These are phyloP conservation scores for Allobates femoralis DNA, from an alignment of 2,797 vertebrate species.

Conservation along the genomic window DNA sequence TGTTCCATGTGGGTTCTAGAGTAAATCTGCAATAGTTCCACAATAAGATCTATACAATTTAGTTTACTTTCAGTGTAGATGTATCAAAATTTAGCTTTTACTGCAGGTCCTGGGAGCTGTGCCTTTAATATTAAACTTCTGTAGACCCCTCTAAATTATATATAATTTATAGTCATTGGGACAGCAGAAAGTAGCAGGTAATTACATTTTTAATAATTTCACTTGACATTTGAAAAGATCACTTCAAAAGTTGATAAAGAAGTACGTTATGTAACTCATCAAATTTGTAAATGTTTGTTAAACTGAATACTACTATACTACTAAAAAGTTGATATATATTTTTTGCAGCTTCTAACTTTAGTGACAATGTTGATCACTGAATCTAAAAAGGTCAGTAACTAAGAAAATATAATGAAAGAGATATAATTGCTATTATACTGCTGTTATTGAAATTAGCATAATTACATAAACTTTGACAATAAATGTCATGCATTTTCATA, in stretches of 20 bases:
- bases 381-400: slow-evolving; percentile 1
- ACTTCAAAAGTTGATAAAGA: neutral
- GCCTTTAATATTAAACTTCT: too few species aligned
- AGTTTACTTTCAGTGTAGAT: too few species aligned
- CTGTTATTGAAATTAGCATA: slow-evolving; percentile 14
- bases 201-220: neutral
- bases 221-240: slow-evolving; percentile 5
- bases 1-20: too few species aligned
- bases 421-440: slow-evolving; percentile 29
- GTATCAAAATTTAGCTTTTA: too few species aligned
- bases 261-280: neutral
- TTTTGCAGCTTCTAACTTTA: neutral
- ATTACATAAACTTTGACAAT: slow-evolving; percentile 17
- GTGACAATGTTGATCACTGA: neutral
- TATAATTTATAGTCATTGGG: neutral
- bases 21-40: too few species aligned
- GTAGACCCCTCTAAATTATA: neutral
- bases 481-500: neutral
- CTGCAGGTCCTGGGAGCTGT: too few species aligned
- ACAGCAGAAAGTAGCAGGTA: neutral
- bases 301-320: neutral
- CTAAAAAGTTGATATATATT: neutral
- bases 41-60: too few species aligned
- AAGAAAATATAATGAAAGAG: slow-evolving; percentile 4
- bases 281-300: neutral